These are phyloP conservation scores for Sebastes taczanowskii DNA, from an alignment of 2,797 vertebrate species.

Conservation along the genomic window DNA sequence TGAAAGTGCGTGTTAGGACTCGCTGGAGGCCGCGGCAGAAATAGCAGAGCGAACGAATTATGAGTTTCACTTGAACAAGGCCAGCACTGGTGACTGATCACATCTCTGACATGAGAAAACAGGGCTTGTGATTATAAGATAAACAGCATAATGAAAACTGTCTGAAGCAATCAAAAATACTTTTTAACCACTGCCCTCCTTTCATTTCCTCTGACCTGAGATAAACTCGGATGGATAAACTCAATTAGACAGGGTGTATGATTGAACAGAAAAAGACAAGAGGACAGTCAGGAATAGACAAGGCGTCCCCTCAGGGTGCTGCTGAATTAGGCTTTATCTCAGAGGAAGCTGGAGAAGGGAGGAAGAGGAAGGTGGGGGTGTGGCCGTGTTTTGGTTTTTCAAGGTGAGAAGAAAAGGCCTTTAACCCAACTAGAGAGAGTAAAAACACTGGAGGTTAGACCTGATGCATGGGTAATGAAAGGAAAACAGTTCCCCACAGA, in stretches of 20 bases:
- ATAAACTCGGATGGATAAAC: slow-evolving; percentile 25
- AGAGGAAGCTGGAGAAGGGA: slow-evolving; percentile 33
- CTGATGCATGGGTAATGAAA: not conserved
- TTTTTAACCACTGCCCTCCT: not conserved
- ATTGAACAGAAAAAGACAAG: slow-evolving; percentile 4
- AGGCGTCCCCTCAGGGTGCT: slow-evolving; percentile 40
- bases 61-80: slow-evolving; percentile 30
- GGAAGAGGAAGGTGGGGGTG: not conserved
- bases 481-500: not conserved
- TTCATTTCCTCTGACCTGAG: slow-evolving; percentile 32
- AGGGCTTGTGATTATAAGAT: not conserved
- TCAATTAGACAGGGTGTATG: not conserved
- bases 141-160: not conserved
- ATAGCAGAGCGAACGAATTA: slow-evolving; percentile 52
- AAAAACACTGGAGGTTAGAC: not conserved
- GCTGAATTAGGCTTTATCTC: slow-evolving; percentile 58
- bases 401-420: slow-evolving; percentile 32
- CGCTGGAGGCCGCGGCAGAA: slow-evolving; percentile 26
- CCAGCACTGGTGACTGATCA: not conserved
- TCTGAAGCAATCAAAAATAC: not conserved
- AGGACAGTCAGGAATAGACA: slow-evolving; percentile 56
- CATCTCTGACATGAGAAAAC: not conserved
- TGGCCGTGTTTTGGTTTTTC: slow-evolving; percentile 4
- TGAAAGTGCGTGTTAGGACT: slow-evolving; percentile 3
- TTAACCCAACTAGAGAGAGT: not conserved